Percentiles rank a stretch among this genome's conserved stretches.
Evolutionary conservation across 2,888 invertebrate genomes (phyloP).

Genomic region (Nasonovia ribisnigri): DNA sequence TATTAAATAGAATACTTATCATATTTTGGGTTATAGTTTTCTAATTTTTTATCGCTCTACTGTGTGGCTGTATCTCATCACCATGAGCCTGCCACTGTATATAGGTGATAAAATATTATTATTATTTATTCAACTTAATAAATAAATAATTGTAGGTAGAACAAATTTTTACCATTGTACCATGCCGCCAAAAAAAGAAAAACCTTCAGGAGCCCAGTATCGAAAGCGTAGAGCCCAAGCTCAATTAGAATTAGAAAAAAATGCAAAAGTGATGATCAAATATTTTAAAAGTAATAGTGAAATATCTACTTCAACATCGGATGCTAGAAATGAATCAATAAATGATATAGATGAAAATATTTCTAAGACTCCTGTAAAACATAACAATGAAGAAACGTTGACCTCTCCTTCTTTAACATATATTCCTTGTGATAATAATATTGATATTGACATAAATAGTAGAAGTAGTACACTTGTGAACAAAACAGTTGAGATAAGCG

Average conservation of each 20-base stretch:
- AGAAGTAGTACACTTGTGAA: constrained; percentile 2
- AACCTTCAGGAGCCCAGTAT: constrained; percentile 13
- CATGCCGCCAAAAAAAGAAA: constrained; percentile 41
- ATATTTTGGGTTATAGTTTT: no score
- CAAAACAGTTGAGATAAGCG: constrained; percentile 1
- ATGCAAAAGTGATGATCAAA: constrained; percentile 30
- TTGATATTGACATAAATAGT: constrained; percentile 8
- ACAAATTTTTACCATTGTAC: constrained; percentile 16
- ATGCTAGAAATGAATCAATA: constrained; percentile 6
- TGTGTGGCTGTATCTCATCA: not conserved
- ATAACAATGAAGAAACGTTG: not conserved
- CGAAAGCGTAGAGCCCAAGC: constrained; percentile 14
- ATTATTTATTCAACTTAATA: not conserved
- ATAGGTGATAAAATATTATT: constrained; percentile 30
- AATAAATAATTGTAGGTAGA: not conserved
- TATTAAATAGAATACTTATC: no score
- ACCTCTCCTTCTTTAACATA: not conserved
- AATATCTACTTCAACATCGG: not conserved
- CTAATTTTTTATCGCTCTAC: no score
- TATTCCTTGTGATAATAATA: not conserved
- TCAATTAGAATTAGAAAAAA: constrained; percentile 32
- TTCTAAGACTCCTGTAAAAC: not conserved
- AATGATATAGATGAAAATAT: constrained; percentile 13
- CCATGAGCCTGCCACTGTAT: no score
- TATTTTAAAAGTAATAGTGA: constrained; percentile 7